Percentiles rank a stretch among this genome's conserved stretches.
Evolutionary conservation across 35 echinoderm and acorn worm genomes (phyloP).

Genomic region (Amphiura filiformis): DNA sequence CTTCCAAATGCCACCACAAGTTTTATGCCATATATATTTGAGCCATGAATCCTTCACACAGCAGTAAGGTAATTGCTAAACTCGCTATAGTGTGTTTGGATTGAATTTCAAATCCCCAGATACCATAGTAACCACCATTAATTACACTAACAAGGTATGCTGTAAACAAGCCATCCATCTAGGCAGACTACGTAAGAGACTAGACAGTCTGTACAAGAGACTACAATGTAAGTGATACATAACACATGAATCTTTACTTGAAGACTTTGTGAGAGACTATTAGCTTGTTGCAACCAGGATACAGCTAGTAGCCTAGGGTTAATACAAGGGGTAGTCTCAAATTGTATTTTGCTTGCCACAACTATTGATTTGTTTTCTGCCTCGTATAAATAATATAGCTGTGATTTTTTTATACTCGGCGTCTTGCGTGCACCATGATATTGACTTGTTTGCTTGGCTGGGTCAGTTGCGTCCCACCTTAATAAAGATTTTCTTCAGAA

Average conservation of each 20-base stretch:
- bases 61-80: background rate
- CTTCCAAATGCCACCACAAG: background rate
- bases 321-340: too few relatives aligned
- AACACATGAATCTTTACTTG: background rate
- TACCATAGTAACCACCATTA: background rate
- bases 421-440: too few relatives aligned
- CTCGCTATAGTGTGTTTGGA: background rate
- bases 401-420: too few relatives aligned
- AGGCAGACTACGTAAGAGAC: background rate
- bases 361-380: too few relatives aligned
- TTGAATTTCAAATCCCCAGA: background rate
- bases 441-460: too few relatives aligned
- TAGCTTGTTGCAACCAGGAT: background rate
- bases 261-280: too few relatives aligned
- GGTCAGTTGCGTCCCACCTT: too few relatives aligned
- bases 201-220: background rate
- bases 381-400: too few relatives aligned
- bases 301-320: too few relatives aligned
- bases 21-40: background rate
- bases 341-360: too few relatives aligned
- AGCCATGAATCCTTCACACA: background rate
- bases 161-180: background rate
- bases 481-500: too few relatives aligned
- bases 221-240: background rate
- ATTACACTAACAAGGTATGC: background rate